phyloP scores from a whole-genome alignment of 2,113 vertebrate species.

The Hypocryptadius cinnamomeus region DNA sequence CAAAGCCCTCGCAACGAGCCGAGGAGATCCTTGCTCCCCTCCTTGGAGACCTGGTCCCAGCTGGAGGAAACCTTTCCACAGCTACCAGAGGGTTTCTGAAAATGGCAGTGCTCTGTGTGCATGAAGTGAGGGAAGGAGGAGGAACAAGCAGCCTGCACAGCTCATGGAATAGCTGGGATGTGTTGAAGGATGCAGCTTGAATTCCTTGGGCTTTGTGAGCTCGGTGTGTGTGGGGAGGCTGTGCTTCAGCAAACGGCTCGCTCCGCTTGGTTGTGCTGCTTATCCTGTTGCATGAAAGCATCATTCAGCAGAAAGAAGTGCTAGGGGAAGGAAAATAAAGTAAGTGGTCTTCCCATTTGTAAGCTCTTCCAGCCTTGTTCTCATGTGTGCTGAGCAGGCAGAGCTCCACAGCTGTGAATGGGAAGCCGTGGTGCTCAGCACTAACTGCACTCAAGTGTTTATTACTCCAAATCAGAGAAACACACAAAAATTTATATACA shows the following conservation, averaged over 20 bases:
- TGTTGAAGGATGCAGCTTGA: not conserved
- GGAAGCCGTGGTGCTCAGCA: not conserved
- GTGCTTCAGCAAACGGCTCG: not conserved
- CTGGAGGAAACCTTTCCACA: conserved; percentile 42
- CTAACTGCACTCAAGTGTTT: not conserved
- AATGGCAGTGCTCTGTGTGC: not conserved
- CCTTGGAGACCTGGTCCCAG: conserved; percentile 66
- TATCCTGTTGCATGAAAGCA: not conserved
- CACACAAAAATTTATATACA: not conserved
- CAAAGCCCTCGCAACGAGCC: not conserved
- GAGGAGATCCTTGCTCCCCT: conserved; percentile 52
- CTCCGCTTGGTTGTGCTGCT: not conserved
- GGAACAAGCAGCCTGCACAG: not conserved
- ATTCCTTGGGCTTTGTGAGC: not conserved
- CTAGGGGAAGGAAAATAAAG: not conserved
- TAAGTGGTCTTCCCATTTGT: not conserved
- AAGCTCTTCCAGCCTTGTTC: not conserved
- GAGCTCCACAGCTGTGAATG: not conserved
- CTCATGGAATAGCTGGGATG: not conserved
- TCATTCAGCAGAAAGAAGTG: not conserved
- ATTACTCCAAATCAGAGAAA: not conserved
- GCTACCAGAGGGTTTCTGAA: conserved; percentile 21
- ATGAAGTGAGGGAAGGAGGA: not conserved
- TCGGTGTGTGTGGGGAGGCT: not conserved
- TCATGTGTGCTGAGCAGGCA: not conserved